These are phyloP conservation scores for Argyresthia goedartella DNA, from an alignment of 2,888 invertebrate species.

Conservation along the genomic window DNA sequence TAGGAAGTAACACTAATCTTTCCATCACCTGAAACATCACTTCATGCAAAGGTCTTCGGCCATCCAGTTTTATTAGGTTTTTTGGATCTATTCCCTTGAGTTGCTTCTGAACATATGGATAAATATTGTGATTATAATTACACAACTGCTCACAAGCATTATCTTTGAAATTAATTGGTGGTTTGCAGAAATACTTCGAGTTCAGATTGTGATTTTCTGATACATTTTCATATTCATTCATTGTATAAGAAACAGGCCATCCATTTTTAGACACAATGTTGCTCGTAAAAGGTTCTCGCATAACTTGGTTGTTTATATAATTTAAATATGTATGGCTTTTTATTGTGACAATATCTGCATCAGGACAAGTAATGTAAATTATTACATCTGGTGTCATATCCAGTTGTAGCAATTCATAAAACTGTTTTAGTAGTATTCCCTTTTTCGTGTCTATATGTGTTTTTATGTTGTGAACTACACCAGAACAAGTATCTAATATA, in stretches of 20 bases:
- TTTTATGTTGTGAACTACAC: conserved; percentile 26
- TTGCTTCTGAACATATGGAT: conserved; percentile 58
- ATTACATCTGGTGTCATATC: conserved; percentile 56
- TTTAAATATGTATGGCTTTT: conserved; percentile 30
- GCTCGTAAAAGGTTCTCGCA: conserved; percentile 24
- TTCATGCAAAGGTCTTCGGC: conserved; percentile 47
- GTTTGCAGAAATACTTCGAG: conserved; percentile 55
- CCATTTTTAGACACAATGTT: conserved; percentile 23
- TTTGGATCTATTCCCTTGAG: conserved; percentile 66
- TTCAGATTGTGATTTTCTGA: conserved; percentile 20
- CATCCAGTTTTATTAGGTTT: conserved; percentile 71
- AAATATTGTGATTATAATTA: conserved; percentile 50
- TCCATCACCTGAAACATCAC: conserved; percentile 62
- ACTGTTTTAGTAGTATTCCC: conserved; percentile 32
- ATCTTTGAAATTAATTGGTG: conserved; percentile 51
- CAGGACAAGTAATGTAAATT: conserved; percentile 67
- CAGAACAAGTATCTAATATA: conserved; percentile 35
- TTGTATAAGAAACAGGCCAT: conserved; percentile 43
- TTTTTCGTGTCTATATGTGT: conserved; percentile 28
- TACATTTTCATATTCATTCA: conserved; percentile 19
- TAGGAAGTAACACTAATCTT: conserved; percentile 36
- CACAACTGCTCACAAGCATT: conserved; percentile 60
- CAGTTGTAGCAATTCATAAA: conserved; percentile 36
- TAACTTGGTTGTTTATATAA: conserved; percentile 26
- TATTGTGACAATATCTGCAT: conserved; percentile 60